Evolutionary conservation across 2,888 invertebrate species (phyloP).

Genomic region (Leptopilina syphax): DNA sequence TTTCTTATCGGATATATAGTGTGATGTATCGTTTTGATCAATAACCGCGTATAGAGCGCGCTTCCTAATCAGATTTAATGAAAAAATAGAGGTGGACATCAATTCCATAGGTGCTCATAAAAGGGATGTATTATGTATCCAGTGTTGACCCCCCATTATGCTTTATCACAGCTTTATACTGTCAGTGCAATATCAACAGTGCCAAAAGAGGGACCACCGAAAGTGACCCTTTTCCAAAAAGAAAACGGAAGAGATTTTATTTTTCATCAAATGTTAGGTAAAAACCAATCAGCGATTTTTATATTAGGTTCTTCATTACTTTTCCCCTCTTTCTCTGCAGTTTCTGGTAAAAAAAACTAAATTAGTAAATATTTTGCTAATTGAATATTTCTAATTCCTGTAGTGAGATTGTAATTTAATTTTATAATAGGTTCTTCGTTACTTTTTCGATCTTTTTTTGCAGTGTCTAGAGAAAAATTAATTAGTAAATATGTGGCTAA

Average conservation of each 20-base stretch:
- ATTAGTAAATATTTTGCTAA: too few species aligned
- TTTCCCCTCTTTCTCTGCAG: not conserved
- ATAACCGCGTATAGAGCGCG: constrained; percentile 48
- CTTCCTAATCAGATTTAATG: constrained; percentile 65
- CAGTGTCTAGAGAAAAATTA: not conserved
- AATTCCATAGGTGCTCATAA: constrained; percentile 52
- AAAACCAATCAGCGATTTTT: not conserved
- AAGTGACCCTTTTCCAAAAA: constrained; percentile 19
- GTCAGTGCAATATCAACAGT: constrained; percentile 53
- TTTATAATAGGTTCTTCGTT: not conserved
- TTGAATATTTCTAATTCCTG: too few species aligned
- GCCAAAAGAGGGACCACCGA: constrained; percentile 11
- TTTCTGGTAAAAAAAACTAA: not conserved
- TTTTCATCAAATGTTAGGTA: constrained; percentile 29
- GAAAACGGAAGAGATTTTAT: not conserved
- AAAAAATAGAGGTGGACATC: constrained; percentile 62
- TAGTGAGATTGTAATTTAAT: too few species aligned
- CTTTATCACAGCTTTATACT: constrained; percentile 50
- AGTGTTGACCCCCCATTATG: constrained; percentile 58
- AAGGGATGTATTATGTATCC: constrained; percentile 61
- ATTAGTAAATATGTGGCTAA: too few species aligned
- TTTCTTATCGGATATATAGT: constrained; percentile 25
- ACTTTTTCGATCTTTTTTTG: not conserved
- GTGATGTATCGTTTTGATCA: constrained; percentile 27
- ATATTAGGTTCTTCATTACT: not conserved